Base-by-base conservation (phyloP, 1,140 invertebrate species). In the Hypsibius dujardini region DNA sequence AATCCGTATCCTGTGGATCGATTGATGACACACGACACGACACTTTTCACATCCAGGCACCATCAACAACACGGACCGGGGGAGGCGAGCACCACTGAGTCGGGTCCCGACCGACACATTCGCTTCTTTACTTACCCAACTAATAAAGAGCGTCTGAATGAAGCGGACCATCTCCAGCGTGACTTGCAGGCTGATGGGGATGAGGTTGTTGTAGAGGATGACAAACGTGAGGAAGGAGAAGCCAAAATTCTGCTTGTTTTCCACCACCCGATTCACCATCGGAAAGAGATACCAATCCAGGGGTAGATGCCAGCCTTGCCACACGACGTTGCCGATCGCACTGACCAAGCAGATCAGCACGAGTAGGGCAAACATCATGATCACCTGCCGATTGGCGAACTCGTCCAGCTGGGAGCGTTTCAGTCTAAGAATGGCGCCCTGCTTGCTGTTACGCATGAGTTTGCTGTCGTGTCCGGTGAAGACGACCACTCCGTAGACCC, bases 171-270 rank as follows among this genome's bases (percentile, higher is more conserved):
- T 86, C 83, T 99, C 96, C 69, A 98, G 83, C 0, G 96, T 97
- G 40, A 99, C 95, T 88, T 98, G 95, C 72, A 99, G 81, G 69
- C 93, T 97, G 80, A 99, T 99, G 40, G 96, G 96, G 79, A 99
- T 98, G 71, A 99, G 84, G 83, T 99, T 99, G 83, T 99, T 99
- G 85, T 95, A 99, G 67, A 99, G 84, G 83, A 99, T 98, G 75
- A 99, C 90, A 83, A 98, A 99, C 1, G 95, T 99, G 73, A 99
- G 84, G 76, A 98, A 86, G 81, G 96, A 97, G 79, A 89, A 94
- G 76, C 87, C 87, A 81, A 98, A 94, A 79, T 91, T 91, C 77
- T 85, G 85, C 76, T 86, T 85, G 75, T 84, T 82, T 28, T 28
- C 28, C 28, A 28, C 28, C 28, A 28, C 28, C 28, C 28, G 28